phyloP scores from a whole-genome alignment of 2,113 vertebrate species.

The Pao palembangensis region DNA sequence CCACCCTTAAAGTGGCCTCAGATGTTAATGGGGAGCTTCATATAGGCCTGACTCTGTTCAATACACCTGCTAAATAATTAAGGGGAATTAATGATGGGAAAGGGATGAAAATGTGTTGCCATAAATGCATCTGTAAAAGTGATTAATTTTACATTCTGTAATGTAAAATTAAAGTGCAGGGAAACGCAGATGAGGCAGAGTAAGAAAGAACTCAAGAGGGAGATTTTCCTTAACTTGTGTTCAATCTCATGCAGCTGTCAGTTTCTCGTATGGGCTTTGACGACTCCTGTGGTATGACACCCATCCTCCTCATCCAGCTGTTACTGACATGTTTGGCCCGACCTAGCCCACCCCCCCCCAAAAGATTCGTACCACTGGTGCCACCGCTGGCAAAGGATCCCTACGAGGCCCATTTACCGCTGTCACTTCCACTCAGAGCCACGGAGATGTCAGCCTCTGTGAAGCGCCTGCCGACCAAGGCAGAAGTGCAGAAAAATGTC shows the following conservation, averaged over 20 bases:
- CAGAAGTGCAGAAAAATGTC: conserved; percentile 1
- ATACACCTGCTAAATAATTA: conserved; percentile 57
- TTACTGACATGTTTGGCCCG: conserved; percentile 48
- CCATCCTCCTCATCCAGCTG: conserved; percentile 69
- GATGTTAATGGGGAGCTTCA: conserved; percentile 71
- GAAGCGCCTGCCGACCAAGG: conserved; percentile 13
- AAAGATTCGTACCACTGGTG: conserved; percentile 60
- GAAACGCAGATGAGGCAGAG: not conserved
- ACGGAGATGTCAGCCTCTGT: conserved; percentile 23
- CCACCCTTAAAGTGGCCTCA: conserved; percentile 67
- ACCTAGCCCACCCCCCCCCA: conserved; percentile 29
- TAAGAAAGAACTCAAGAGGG: not conserved
- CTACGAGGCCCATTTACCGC: conserved; percentile 54
- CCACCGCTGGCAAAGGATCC: conserved; percentile 59
- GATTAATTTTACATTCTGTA: not conserved
- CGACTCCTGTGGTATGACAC: conserved; percentile 61
- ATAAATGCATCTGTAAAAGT: too few relatives aligned
- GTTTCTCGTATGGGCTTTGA: conserved; percentile 49
- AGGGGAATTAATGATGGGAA: conserved; percentile 5
- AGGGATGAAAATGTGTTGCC: not conserved
- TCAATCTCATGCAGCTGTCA: conserved; percentile 62
- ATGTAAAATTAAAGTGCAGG: not conserved
- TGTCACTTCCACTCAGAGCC: conserved; percentile 60
- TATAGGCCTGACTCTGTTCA: conserved; percentile 50
- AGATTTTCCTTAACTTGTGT: conserved; percentile 17